A percentile compares a stretch with the other conserved stretches of the same genome.
Conservation (phyloP, 2,113 vertebrate genomes). For the Callipepla californica region DNA sequence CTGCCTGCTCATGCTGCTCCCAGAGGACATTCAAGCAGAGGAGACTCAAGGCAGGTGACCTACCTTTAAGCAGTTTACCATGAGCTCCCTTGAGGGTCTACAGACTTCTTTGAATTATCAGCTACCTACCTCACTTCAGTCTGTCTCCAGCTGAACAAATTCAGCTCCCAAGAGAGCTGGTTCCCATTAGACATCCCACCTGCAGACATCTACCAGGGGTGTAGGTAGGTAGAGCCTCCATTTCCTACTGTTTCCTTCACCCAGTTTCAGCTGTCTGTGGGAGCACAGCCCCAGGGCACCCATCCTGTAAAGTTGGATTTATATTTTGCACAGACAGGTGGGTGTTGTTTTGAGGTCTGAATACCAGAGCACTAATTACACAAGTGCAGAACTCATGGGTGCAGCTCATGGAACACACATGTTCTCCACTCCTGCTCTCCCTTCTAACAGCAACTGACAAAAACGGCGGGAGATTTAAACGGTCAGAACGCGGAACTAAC, state of each 20-base stretch:
- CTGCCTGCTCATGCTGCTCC: not conserved
- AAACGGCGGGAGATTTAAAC: too few relatives aligned
- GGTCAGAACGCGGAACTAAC: too few relatives aligned
- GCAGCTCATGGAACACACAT: not conserved
- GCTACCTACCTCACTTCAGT: not conserved
- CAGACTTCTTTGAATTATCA: not conserved
- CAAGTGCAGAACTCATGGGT: not conserved
- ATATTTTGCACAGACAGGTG: not conserved
- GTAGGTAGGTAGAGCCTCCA: not conserved
- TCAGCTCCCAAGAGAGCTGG: not conserved
- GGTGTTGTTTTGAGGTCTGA: not conserved
- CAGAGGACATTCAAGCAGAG: not conserved
- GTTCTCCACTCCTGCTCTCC: not conserved
- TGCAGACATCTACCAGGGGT: fast-evolving
- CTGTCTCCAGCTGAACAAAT: not conserved
- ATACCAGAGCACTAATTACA: not conserved
- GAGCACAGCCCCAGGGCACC: not conserved
- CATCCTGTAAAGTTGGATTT: not conserved
- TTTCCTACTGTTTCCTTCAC: not conserved
- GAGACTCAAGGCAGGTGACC: not conserved
- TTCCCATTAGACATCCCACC: not conserved
- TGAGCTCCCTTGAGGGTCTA: not conserved
- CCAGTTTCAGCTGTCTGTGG: not conserved
- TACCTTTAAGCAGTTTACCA: not conserved
- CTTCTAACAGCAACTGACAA: not conserved